Conservation (phyloP, 1,140 invertebrate genomes). For the Nomia melanderi region DNA sequence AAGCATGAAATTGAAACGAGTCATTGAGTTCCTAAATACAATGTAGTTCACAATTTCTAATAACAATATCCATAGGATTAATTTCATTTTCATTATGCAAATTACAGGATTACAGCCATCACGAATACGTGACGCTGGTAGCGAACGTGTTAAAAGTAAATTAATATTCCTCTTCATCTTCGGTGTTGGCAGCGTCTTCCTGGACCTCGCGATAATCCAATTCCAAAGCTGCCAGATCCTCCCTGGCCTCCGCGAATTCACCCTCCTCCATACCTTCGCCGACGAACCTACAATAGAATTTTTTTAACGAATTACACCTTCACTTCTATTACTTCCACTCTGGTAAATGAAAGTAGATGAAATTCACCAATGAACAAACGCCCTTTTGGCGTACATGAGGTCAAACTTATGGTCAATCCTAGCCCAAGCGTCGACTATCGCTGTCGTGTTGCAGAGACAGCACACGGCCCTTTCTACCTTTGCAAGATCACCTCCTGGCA, state of each 20-base stretch:
- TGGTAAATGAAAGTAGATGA: background rate
- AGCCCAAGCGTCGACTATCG: slow-evolving; percentile 89
- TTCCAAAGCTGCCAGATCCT: slow-evolving; percentile 88
- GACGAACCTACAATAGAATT: slow-evolving; percentile 74
- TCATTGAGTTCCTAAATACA: too few species aligned
- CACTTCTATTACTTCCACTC: too few species aligned
- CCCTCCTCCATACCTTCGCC: slow-evolving; percentile 92
- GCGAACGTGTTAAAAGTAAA: too few species aligned
- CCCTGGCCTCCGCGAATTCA: slow-evolving; percentile 88
- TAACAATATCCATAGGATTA: too few species aligned
- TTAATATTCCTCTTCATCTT: slow-evolving; percentile 65
- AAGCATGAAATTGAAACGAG: too few species aligned
- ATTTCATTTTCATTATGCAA: too few species aligned
- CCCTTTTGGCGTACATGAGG: slow-evolving; percentile 88
- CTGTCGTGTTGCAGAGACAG: slow-evolving; percentile 89
- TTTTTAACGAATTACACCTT: too few species aligned
- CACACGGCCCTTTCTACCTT: slow-evolving; percentile 84
- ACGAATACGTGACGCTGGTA: too few species aligned
- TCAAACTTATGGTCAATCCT: slow-evolving; percentile 88
- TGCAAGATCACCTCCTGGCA: slow-evolving; percentile 88
- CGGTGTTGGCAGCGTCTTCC: slow-evolving; percentile 66
- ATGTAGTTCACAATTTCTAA: too few species aligned
- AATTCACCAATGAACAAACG: slow-evolving; percentile 89
- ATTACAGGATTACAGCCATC: too few species aligned
- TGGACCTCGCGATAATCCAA: slow-evolving; percentile 85